A percentile compares a stretch with the other conserved stretches of the same genome.
These are phyloP conservation scores for Antechinus flavipes DNA, from an alignment of 2,113 vertebrate genomes.

Conservation along the genomic window DNA sequence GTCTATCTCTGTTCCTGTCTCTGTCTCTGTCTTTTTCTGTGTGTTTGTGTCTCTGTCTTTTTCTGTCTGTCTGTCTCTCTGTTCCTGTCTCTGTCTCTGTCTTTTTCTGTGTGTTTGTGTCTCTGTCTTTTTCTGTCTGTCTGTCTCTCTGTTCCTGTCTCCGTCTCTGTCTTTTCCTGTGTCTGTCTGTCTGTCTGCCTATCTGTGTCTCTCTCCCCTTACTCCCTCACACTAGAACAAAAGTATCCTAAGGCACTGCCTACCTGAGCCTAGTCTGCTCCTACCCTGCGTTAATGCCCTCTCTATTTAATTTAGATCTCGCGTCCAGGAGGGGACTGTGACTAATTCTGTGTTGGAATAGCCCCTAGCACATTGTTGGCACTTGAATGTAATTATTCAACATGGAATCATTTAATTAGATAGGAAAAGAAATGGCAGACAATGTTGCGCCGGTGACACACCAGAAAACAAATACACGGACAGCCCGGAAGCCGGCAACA, in stretches of 20 bases:
- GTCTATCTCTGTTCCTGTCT: fast-evolving
- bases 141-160: too few relatives aligned
- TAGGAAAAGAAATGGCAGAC: constrained; percentile 66
- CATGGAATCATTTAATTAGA: constrained; percentile 76
- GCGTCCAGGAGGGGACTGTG: constrained; percentile 29
- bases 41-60: too few relatives aligned
- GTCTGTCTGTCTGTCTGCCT: too few relatives aligned
- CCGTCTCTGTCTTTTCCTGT: too few relatives aligned
- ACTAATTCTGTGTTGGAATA: constrained; percentile 47
- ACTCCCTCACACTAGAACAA: background rate
- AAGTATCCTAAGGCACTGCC: background rate
- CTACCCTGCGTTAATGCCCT: background rate
- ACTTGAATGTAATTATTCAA: constrained; percentile 72
- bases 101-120: too few relatives aligned
- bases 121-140: too few relatives aligned
- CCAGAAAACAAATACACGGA: constrained; percentile 51
- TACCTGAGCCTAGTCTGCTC: background rate
- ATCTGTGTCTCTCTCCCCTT: too few relatives aligned
- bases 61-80: too few relatives aligned
- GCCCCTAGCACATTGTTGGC: constrained; percentile 49
- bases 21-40: too few relatives aligned
- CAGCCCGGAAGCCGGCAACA: constrained; percentile 31
- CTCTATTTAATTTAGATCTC: constrained; percentile 10
- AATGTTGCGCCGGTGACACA: constrained; percentile 26
- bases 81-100: too few relatives aligned